Conservation (phyloP, 2,797 vertebrate species). For the Xenopus petersii region DNA sequence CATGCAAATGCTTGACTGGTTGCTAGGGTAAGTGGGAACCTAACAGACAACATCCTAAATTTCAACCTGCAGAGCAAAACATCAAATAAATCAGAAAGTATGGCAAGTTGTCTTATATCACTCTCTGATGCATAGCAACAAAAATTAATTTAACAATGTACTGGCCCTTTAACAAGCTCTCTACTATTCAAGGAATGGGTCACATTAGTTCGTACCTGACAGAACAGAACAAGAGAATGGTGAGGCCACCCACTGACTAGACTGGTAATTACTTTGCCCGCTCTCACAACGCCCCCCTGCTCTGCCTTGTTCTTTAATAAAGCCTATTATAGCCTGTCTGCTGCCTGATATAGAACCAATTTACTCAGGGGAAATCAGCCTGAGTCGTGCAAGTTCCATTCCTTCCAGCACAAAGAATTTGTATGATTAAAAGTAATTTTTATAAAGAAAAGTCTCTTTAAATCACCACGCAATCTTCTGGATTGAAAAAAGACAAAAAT, state of each 20-base stretch:
- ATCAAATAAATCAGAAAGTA: no score
- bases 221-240: not conserved
- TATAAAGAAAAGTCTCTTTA: not conserved
- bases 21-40: no score
- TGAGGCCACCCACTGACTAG: not conserved
- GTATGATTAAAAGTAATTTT: constrained; percentile 24
- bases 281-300: constrained; percentile 42
- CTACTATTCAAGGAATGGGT: no score
- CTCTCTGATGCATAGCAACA: no score
- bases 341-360: constrained; percentile 64
- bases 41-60: no score
- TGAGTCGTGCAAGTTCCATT: constrained; percentile 45
- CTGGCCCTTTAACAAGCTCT: no score
- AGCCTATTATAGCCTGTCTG: constrained; percentile 51
- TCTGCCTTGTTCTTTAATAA: constrained; percentile 44
- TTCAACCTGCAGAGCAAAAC: no score
- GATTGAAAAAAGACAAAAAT: not conserved
- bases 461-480: constrained; percentile 12
- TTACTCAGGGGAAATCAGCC: constrained; percentile 66
- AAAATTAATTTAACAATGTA: no score
- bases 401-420: not conserved
- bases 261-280: not conserved
- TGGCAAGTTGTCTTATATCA: no score
- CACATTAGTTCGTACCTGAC: no score
- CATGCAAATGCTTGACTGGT: no score